Percentiles rank a stretch among this genome's conserved stretches.
Evolutionary conservation across 2,797 vertebrate species (phyloP).

Genomic region (Bothrops alternatus): DNA sequence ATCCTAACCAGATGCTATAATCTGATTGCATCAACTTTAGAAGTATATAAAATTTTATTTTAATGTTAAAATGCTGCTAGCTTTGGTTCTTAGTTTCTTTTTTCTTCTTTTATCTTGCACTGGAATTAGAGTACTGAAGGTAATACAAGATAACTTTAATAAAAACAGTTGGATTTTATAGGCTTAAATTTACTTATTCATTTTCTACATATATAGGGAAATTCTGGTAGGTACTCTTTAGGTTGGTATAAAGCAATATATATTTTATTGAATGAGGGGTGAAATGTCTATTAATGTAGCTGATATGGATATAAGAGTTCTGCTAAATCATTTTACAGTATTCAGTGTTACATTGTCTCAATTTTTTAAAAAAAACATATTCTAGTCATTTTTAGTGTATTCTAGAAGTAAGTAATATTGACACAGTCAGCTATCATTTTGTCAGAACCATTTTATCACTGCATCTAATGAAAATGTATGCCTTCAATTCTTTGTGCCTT

Average conservation of each 20-base stretch:
- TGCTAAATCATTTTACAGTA: constrained; percentile 58
- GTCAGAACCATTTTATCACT: constrained; percentile 43
- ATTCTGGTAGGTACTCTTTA: constrained; percentile 65
- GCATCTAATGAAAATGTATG: constrained; percentile 52
- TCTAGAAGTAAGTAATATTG: constrained; percentile 53
- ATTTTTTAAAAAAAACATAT: constrained; percentile 48
- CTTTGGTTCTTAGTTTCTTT: constrained; percentile 72
- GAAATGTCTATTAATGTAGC: constrained; percentile 66
- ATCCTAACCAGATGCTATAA: constrained; percentile 70
- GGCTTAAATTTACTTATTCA: constrained; percentile 73
- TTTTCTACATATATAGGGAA: constrained; percentile 66
- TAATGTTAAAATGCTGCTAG: constrained; percentile 73
- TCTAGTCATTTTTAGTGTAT: constrained; percentile 51
- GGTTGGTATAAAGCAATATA: constrained; percentile 68
- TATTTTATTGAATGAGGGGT: constrained; percentile 68
- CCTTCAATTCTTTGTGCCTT: background rate
- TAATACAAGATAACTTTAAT: constrained; percentile 70
- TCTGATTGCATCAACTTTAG: constrained; percentile 70
- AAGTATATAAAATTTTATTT: constrained; percentile 77
- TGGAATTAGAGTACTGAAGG: constrained; percentile 60
- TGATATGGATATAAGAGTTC: constrained; percentile 66
- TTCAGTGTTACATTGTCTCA: constrained; percentile 62
- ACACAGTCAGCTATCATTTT: constrained; percentile 41
- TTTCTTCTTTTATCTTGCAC: constrained; percentile 60
- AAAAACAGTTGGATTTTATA: constrained; percentile 70